Base-by-base conservation (phyloP, 2,797 vertebrate species). In the Rhabdomys pumilio region DNA sequence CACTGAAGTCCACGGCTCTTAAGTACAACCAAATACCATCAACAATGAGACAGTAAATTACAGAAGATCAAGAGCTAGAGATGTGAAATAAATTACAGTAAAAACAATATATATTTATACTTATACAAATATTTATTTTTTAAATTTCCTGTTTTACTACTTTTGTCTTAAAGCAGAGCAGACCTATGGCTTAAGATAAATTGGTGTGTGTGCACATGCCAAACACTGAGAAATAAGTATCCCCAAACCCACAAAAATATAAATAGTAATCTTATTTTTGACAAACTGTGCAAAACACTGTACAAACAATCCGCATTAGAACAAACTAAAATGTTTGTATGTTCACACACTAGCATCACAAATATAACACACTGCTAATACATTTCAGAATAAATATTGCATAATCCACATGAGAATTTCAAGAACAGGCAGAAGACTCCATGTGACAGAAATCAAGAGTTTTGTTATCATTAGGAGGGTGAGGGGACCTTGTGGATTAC, bases 361-460 rank as follows among this genome's bases (percentile, higher is more conserved):
- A 47, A 15, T 29, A 91, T 55, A 92, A 88, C 4, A 76, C 61
- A 88, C 24, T 77, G 55, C 41, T 59, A n/a, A 91, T 38, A 89
- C 1, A 53, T 80, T 83, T 57, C 15, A 53, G 47, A 94, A 59
- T 67, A 55, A 4, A 73, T 53, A 31, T 0, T 94, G 26, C 31
- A 79, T 38, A 92, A 38, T 73, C 69, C 15, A 63, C 15, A 12
- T 26, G 72, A n/a, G 26, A 88, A 95, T 84, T 92, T 77, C 47
- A 90, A 96, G 59, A 63, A 80, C 22, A 82, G 53, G 22, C 14
- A 91, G 90, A 97, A 91, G 38, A 59, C 90, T 76, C 41, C 41
- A 47, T 1, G 53, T 57, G 77, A 88, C 0, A 84, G 26, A 15
- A 59, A 24, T 41, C 89, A 41, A 47, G 59, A 90, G 0, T 69